Base-by-base conservation (phyloP, 1,140 invertebrate species). In the Harpegnathos saltator region DNA sequence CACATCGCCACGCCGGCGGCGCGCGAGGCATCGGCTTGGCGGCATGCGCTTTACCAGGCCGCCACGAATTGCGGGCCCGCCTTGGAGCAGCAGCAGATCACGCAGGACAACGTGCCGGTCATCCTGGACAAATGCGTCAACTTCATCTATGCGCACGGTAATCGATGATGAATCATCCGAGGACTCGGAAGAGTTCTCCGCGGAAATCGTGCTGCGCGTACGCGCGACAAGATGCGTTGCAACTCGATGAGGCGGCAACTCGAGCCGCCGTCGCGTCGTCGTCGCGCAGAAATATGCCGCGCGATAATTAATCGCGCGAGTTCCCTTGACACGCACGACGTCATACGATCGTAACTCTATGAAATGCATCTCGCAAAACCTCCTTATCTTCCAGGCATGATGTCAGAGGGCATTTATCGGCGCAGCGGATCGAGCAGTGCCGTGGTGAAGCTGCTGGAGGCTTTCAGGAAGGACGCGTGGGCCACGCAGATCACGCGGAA, bases 61-160 rank as follows among this genome's bases (percentile, higher is more conserved):
- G 96, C 97, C 0, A 96, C 97, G 65, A 96, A 96, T 84, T 98
- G 97, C 92, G 97, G 98, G 12, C 95, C 96, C 1, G 94, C 95
- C 5, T 94, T 99, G 61, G 95, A 96, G 56, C 97, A 98, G 86
- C 98, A 98, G 91, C 98, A 98, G 91, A 93, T 98, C 33, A 98
- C 97, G 7, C 96, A 96, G 86, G 97, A 98, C 83, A 96, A 98
- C 92, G 96, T 98, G 38, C 98, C 98, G 26, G 97, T 98, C 17
- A 96, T 98, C 73, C 97, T 99, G 1, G 97, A 98, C 86, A 98
- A 98, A 92, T 98, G 98, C 93, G 96, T 98, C 56, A 98, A 97
- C 90, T 98, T 98, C 90, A 96, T 98, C 77, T 97, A 97, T 87
- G 96, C 96, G 17, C 96, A 98, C 92, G 98, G 97, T 97, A 95